Evolutionary conservation across 2,113 vertebrate species (phyloP), one percentile per base, ranked within the genome.

Genomic region (Hypomesus transpacificus): DNA sequence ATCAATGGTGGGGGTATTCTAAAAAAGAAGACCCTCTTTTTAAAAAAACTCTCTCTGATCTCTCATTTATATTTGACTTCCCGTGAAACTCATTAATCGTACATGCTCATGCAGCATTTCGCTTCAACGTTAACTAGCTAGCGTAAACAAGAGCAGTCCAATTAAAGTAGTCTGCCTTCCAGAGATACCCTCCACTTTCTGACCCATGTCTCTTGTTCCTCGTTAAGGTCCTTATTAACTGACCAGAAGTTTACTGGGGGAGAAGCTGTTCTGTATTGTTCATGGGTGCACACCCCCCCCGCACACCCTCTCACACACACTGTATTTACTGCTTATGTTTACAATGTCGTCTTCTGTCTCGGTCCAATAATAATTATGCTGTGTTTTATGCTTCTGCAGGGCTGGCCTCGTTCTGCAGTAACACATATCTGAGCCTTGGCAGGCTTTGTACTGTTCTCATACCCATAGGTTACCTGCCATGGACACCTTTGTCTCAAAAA

Each of bases 161-260:
- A 64, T 65, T 75, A 77, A 80, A 72, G 63, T 61, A 77, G 71
- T 65, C 68, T 46, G 28, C 69, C 54, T 39, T 56, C 68, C 75
- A 71, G 39, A 60, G 39, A 60, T 78, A 65, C 53, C 75, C 68
- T 72, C 80, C 57, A 66, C 60, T 79, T 82, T 70, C 81, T 59
- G n/a, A 75, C 68, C 70, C 61, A 31, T 57, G 51, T 81, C 9
- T 46, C 39, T 7, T 46, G 39, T 68, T 77, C 66, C 61, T 68
- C 77, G 73, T 80, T 85, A 77, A 74, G 80, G 83, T 73, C 70
- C 79, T 75, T 81, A 80, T 74, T 84, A 82, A 66, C 67, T 76
- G 70, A 78, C 73, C 72, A 69, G 77, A 56, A 66, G 64, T 58
- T 75, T 68, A 52, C 64, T 16, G 34, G 53, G 72, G 78, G 67